Base-by-base conservation (phyloP, 2,113 vertebrate genomes). In the Anser brachyrhynchus region DNA sequence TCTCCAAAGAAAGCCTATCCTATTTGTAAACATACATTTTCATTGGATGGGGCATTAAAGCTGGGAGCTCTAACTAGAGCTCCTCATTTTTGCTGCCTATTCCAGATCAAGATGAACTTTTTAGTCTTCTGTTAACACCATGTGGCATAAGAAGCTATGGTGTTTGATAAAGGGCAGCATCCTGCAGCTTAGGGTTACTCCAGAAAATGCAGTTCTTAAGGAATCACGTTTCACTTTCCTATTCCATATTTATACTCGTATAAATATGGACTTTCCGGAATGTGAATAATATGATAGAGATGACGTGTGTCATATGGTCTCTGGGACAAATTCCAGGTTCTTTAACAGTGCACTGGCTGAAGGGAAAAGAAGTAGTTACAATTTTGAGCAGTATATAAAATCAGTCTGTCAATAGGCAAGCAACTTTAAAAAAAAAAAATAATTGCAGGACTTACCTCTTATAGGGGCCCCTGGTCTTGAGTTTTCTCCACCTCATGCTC, bases 281-380 rank as follows among this genome's bases (percentile, higher is more conserved):
- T 93, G 87, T 55, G 44, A 57, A 44, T 75, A 81, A 74, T 43
- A 94, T 82, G 46, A 52, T 75, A 62, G 57, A 94, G n/a, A 78
- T 82, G 70, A 67, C 1, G 6, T 29, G 43, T 89, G 54, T 66
- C 90, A 41, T 87, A 78, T 91, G 77, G 87, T 71, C 4, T 4
- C 84, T 67, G 80, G 90, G 70, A 92, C 66, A 64, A 87, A 77
- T 84, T 94, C 37, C 57, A 87, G 17, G 70, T 91, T 91, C 46
- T 35, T 78, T 70, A 95, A 37, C 46, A 64, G 52, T 81, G 61
- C 46, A 35, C n/a, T 71, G 70, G 41, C 77, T 89, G 87, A 91
- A 89, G 64, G 39, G n/a, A 64, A 92, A 64, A 35, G 46, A 65
- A 58, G 51, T 41, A 76, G 28, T 70, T 89, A 39, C 76, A 81